Evolutionary conservation across 2,797 vertebrate species (phyloP).

Genomic region (Gallinago solitaria): DNA sequence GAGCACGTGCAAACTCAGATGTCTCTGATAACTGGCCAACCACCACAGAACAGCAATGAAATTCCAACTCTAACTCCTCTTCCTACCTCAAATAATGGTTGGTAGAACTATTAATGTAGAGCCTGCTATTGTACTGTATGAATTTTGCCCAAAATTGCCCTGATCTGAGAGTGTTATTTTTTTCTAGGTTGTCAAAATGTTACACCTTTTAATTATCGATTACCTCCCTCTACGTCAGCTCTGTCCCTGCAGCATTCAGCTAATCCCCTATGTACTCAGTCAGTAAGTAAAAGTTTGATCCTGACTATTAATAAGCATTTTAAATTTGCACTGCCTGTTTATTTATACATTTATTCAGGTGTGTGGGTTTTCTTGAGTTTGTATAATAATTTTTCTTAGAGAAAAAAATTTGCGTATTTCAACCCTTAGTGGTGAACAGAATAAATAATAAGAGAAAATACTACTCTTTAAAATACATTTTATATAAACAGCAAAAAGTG

Average conservation of each 20-base stretch:
- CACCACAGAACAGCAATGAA: slow-evolving; percentile 21
- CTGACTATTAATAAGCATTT: neutral
- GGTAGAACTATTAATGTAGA: slow-evolving; percentile 18
- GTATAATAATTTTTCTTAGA: neutral
- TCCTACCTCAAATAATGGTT: slow-evolving; percentile 58
- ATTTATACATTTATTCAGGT: neutral
- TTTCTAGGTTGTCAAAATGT: slow-evolving; percentile 65
- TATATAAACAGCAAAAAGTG: neutral
- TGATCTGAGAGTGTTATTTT: neutral
- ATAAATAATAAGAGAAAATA: neutral
- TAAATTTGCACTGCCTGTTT: neutral
- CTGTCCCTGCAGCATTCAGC: slow-evolving; percentile 67
- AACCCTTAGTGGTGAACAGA: neutral
- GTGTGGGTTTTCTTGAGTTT: neutral
- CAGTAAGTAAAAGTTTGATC: slow-evolving; percentile 70
- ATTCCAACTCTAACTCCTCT: slow-evolving; percentile 27
- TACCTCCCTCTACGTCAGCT: slow-evolving; percentile 72
- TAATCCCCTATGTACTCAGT: slow-evolving; percentile 64
- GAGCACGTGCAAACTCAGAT: slow-evolving; percentile 79
- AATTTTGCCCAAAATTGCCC: neutral
- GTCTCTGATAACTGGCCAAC: slow-evolving; percentile 62
- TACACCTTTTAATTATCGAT: slow-evolving; percentile 65
- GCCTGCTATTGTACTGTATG: neutral
- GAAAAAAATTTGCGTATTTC: neutral
- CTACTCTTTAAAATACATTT: neutral